These are phyloP conservation scores for Lepidurus packardi DNA, from an alignment of 1,140 invertebrate genomes.

Conservation along the genomic window DNA sequence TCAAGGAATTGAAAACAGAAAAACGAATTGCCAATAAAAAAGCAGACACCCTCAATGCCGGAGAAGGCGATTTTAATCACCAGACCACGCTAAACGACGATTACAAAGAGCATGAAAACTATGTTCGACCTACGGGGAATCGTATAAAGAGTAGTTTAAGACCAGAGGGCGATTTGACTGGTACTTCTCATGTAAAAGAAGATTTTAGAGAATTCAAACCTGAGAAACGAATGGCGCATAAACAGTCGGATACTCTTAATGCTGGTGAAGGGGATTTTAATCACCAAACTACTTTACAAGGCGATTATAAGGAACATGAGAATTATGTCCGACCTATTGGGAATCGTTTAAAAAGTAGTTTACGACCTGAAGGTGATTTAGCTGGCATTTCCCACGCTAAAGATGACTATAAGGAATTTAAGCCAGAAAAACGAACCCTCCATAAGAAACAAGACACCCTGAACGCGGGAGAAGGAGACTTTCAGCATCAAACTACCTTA, in stretches of 20 bases:
- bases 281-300: neutral
- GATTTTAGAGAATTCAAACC: conserved; percentile 1
- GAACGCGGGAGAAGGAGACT: neutral
- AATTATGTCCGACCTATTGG: neutral
- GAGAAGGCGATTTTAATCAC: neutral
- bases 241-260: neutral
- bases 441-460: neutral
- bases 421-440: neutral
- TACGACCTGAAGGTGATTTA: neutral
- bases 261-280: neutral
- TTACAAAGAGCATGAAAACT: neutral
- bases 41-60: neutral
- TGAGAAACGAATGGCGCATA: neutral
- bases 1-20: neutral
- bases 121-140: neutral
- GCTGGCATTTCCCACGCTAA: neutral
- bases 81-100: neutral
- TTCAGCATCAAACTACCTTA: neutral
- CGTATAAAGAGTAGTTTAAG: neutral
- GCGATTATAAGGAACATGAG: neutral
- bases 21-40: neutral
- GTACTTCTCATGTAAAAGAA: neutral
- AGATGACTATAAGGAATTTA: neutral
- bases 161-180: neutral
- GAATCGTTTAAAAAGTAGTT: neutral